A percentile compares a stretch with the other conserved stretches of the same genome.
phyloP scores from a whole-genome alignment of 2,797 vertebrate species.

The Toxotes lorentzi region DNA sequence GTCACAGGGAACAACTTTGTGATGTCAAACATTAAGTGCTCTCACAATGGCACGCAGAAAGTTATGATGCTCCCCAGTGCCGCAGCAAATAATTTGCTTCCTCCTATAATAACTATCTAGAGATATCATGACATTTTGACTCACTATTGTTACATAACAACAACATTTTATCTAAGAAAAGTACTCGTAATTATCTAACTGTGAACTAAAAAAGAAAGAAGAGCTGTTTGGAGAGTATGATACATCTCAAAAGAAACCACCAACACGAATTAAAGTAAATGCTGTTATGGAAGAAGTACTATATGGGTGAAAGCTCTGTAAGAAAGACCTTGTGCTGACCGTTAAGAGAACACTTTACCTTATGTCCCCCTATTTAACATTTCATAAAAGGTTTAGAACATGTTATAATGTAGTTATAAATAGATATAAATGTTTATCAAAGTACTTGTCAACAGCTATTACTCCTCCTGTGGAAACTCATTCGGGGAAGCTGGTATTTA shows the following conservation, averaged over 20 bases:
- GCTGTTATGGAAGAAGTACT: too few relatives aligned
- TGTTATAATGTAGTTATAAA: background rate
- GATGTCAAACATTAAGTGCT: constrained; percentile 50
- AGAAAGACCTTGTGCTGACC: background rate
- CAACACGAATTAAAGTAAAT: background rate
- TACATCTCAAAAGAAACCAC: background rate
- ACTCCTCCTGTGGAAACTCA: too few relatives aligned
- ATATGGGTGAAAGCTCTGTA: background rate
- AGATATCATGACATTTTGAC: constrained; percentile 56
- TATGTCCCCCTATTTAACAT: background rate
- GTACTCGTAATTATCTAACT: constrained; percentile 25
- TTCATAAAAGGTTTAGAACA: background rate
- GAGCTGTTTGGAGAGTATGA: background rate
- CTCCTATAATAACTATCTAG: constrained; percentile 41
- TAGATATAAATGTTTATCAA: too few relatives aligned
- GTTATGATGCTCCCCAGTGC: constrained; percentile 43
- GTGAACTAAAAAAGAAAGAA: constrained; percentile 19
- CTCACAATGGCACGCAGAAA: constrained; percentile 32
- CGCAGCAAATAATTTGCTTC: constrained; percentile 32
- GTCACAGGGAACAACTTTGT: constrained; percentile 51
- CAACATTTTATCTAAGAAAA: constrained; percentile 42
- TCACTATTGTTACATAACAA: constrained; percentile 64
- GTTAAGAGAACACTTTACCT: background rate
- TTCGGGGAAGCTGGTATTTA: too few relatives aligned
- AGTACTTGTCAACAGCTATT: too few relatives aligned